Evolutionary conservation across 2,113 vertebrate genomes (phyloP), one percentile per base, ranked within the genome.

Genomic region (Anthoscopus minutus): DNA sequence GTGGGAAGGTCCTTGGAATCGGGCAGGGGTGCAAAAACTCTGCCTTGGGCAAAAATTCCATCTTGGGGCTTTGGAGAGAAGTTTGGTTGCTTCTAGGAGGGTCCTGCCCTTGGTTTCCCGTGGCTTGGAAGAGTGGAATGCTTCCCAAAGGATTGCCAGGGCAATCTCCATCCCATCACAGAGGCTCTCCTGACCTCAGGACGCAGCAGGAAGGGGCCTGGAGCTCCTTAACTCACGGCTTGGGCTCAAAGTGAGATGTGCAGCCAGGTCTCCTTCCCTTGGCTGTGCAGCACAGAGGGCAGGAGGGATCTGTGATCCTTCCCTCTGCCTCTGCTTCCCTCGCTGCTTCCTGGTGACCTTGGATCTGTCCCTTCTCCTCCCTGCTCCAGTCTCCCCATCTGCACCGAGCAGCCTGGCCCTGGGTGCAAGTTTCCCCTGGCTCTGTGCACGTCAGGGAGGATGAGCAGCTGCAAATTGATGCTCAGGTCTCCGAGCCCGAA

Each of bases 241-340:
- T 11, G 48, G 13, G n/a, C 37, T 60, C 40, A 0, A 12, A 74
- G 45, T 0, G 4, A 31, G 40, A 9, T 7, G 50, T 4, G 50
- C 25, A 35, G 0, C 48, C 58, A 3, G 40, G 10, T 18, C 19
- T 85, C 45, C 61, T 71, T 44, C 30, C 48, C 54, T 12, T 15
- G 12, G 9, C 40, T 19, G 38, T 18, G 60, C 47, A 19, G 10
- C 7, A 0, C 20, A 3, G 56, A 31, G 4, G 4, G 5, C 0
- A 1, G 54, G 57, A 92, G 76, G 31, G 71, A 42, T 6, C 13
- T 13, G 15, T 3, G 12, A 3, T 76, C 50, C 74, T 81, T 70
- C 60, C 58, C 58, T 67, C 35, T 1, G 0, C 44, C 38, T 37
- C 70, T 67, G 54, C 67, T 24, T 13, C 37, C 69, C n/a, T n/a